Evolutionary conservation across 2,888 invertebrate species (phyloP).

Genomic region (Andrena chrysosceles): DNA sequence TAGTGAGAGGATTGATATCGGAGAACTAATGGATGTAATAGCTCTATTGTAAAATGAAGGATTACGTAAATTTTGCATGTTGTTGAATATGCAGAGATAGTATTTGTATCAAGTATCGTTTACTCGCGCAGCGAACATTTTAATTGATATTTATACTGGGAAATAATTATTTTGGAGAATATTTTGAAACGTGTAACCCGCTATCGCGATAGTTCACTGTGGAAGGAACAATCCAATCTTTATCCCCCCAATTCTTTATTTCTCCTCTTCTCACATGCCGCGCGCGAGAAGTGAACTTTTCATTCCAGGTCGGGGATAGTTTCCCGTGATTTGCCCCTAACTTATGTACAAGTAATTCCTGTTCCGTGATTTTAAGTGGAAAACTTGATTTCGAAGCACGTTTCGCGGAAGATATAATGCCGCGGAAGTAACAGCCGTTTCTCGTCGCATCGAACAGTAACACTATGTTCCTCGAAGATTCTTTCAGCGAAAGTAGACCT

Average conservation of each 20-base stretch:
- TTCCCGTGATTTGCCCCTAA: conserved; percentile 50
- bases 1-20: no score
- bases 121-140: not conserved
- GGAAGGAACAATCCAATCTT: conserved; percentile 21
- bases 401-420: conserved; percentile 49
- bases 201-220: not conserved
- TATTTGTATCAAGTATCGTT: no score
- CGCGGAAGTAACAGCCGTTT: conserved; percentile 40
- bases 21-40: no score
- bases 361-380: conserved; percentile 55
- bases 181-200: not conserved
- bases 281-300: conserved; percentile 36
- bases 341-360: conserved; percentile 56
- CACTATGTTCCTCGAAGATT: conserved; percentile 41
- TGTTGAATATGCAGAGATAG: no score
- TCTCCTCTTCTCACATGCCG: not conserved
- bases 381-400: conserved; percentile 57
- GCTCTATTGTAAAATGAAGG: no score
- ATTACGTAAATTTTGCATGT: no score
- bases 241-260: conserved; percentile 21
- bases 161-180: not conserved
- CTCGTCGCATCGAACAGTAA: conserved; percentile 38
- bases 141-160: not conserved
- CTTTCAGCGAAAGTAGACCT: conserved; percentile 33
- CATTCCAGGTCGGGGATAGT: conserved; percentile 37